Conservation (phyloP, 2,113 vertebrate species). For the Prochilodus magdalenae region DNA sequence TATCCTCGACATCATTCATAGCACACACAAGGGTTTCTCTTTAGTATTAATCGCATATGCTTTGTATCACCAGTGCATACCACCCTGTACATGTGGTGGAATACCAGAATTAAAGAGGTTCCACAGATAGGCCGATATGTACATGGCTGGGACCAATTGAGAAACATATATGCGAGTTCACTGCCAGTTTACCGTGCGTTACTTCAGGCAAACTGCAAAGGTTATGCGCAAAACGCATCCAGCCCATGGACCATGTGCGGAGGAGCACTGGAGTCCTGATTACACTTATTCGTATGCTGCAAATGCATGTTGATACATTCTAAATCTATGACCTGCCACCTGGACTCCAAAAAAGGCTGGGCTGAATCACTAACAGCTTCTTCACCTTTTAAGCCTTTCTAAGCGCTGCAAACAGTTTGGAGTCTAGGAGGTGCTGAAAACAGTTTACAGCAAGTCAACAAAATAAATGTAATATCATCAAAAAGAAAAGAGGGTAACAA, state of each 20-base stretch:
- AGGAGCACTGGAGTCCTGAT: conserved; percentile 7
- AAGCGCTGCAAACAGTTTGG: not conserved
- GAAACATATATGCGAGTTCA: conserved; percentile 58
- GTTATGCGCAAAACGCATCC: conserved; percentile 40
- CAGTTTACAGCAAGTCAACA: not conserved
- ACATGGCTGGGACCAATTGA: conserved; percentile 48
- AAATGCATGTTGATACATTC: conserved; percentile 42
- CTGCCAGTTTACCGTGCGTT: conserved; percentile 45
- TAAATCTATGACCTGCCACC: conserved; percentile 30
- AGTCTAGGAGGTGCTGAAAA: conserved; percentile 6
- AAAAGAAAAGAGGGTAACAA: not conserved
- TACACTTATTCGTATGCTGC: conserved; percentile 20
- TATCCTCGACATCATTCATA: conserved; percentile 19
- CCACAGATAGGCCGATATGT: conserved; percentile 34
- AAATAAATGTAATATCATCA: not conserved
- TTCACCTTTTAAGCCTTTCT: not conserved
- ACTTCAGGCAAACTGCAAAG: conserved; percentile 53
- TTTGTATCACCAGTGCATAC: conserved; percentile 31
- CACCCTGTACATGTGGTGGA: conserved; percentile 33
- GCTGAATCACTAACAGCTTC: conserved; percentile 27
- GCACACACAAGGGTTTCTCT: not conserved
- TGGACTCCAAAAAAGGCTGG: conserved; percentile 16
- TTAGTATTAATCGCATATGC: conserved; percentile 30
- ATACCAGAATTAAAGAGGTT: conserved; percentile 25
- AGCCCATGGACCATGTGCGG: conserved; percentile 28